Conservation (phyloP, 2,113 vertebrate genomes). For the Chloropsis hardwickii region DNA sequence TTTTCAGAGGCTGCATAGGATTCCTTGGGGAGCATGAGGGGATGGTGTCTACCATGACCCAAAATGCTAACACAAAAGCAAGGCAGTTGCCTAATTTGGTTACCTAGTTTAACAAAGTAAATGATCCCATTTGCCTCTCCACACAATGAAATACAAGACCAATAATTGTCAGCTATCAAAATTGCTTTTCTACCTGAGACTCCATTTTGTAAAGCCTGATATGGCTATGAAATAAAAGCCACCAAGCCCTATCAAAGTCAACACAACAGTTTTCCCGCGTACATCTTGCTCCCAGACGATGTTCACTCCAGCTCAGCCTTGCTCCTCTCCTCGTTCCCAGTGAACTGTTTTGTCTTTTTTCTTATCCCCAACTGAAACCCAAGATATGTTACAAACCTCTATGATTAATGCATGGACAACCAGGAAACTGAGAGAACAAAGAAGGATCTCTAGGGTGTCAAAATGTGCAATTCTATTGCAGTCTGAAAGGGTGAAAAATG, state of each 20-base stretch:
- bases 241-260: neutral
- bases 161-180: neutral
- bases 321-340: neutral
- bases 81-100: neutral
- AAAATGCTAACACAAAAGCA: neutral
- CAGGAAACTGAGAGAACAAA: neutral
- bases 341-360: neutral
- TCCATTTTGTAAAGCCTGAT: neutral
- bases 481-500: neutral
- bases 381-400: neutral
- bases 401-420: neutral
- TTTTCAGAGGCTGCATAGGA: neutral
- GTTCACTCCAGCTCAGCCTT: neutral
- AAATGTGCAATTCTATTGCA: neutral
- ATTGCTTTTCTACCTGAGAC: neutral
- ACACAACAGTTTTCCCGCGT: neutral
- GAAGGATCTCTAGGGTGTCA: neutral
- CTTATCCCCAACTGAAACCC: neutral
- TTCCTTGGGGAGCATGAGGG: neutral
- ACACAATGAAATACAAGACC: neutral
- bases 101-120: neutral
- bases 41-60: neutral
- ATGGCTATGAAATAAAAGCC: neutral
- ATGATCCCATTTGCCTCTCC: neutral
- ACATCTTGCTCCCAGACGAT: neutral